Evolutionary conservation across 2,888 invertebrate species (phyloP).

Genomic region (Spicauda simplicius): DNA sequence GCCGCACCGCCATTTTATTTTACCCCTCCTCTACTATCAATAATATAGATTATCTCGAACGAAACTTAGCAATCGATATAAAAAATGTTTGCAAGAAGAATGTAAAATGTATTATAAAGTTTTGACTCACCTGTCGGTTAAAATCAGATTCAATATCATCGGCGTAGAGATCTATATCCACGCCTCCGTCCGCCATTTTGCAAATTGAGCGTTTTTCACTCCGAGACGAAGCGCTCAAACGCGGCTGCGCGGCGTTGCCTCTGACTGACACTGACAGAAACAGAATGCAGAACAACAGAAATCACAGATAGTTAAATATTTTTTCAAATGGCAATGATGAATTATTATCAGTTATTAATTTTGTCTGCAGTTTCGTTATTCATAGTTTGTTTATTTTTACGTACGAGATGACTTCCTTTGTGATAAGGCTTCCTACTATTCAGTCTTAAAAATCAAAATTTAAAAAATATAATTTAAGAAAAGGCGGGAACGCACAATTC

Average conservation of each 20-base stretch:
- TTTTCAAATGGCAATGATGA: too few species aligned
- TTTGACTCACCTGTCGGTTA: slow-evolving; percentile 74
- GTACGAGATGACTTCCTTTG: too few species aligned
- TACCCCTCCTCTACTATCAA: background rate
- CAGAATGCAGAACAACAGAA: background rate
- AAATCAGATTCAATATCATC: slow-evolving; percentile 98
- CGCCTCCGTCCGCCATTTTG: slow-evolving; percentile 96
- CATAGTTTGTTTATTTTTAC: too few species aligned
- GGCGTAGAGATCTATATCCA: slow-evolving; percentile 98
- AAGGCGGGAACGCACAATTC: too few species aligned
- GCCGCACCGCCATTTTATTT: slow-evolving; percentile 47
- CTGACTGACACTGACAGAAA: background rate
- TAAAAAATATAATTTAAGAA: too few species aligned
- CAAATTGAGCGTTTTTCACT: slow-evolving; percentile 47
- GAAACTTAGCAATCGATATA: background rate
- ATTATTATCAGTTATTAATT: too few species aligned
- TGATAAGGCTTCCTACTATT: too few species aligned
- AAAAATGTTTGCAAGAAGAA: background rate
- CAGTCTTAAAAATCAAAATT: too few species aligned
- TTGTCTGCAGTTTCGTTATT: too few species aligned
- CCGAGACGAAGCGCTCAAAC: background rate
- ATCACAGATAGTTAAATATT: too few species aligned
- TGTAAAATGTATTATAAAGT: background rate
- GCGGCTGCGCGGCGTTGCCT: slow-evolving; percentile 2
- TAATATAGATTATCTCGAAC: background rate